Evolutionary conservation across 2,888 invertebrate species (phyloP).

Genomic region (Diogma glabrata): DNA sequence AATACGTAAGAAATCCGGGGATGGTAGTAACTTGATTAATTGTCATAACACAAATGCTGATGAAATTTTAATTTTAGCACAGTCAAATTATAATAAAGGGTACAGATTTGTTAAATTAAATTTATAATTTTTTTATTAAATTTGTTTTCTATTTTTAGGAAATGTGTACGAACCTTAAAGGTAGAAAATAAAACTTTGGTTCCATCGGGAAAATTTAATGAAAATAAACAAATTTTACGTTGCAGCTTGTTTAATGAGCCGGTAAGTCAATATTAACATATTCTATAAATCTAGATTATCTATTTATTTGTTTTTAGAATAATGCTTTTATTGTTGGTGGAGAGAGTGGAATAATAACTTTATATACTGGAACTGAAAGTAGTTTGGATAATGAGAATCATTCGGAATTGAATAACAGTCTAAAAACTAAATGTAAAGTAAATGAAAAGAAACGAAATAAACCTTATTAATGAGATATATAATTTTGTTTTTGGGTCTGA

Average conservation of each 20-base stretch:
- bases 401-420: background rate
- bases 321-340: conserved; percentile 56
- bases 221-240: conserved; percentile 60
- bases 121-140: conserved; percentile 9
- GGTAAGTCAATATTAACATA: conserved; percentile 37
- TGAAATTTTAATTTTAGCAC: conserved; percentile 47
- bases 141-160: conserved; percentile 23
- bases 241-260: conserved; percentile 51
- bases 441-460: background rate
- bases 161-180: conserved; percentile 39
- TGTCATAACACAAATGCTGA: conserved; percentile 40
- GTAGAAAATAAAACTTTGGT: conserved; percentile 40
- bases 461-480: conserved; percentile 5
- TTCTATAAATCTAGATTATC: background rate
- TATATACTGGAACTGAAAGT: conserved; percentile 38
- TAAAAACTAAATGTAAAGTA: conserved; percentile 1
- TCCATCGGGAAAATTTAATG: conserved; percentile 43
- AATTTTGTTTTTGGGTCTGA: too few relatives aligned
- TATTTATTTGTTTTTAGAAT: conserved; percentile 17
- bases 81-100: conserved; percentile 50
- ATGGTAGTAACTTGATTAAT: conserved; percentile 53
- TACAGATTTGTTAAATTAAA: conserved; percentile 26
- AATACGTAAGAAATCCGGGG: conserved; percentile 46
- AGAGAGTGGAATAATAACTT: conserved; percentile 49
- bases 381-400: background rate